Evolutionary conservation across 53 echinoderm and acorn worm genomes (phyloP).

Genomic region (Holothuria scabra): DNA sequence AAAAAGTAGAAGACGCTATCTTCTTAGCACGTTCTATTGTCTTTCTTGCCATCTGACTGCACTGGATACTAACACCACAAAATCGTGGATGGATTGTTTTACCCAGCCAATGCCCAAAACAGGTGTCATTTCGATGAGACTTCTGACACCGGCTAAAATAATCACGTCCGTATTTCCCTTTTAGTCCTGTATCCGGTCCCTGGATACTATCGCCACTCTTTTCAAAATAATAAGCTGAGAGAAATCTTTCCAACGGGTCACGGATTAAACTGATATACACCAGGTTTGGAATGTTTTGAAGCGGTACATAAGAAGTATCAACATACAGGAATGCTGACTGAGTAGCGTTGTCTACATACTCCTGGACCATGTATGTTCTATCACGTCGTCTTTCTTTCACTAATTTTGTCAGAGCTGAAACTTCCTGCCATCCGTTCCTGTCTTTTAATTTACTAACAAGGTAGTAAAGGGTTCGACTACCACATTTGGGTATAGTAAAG

Average conservation of each 20-base stretch:
- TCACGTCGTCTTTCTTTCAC: slow-evolving; percentile 30
- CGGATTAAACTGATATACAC: slow-evolving; percentile 42
- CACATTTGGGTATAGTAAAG: slow-evolving; percentile 41
- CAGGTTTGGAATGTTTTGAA: background rate
- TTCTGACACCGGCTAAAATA: slow-evolving; percentile 39
- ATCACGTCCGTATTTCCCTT: slow-evolving; percentile 36
- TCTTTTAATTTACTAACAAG: slow-evolving; percentile 24
- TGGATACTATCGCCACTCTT: slow-evolving; percentile 35
- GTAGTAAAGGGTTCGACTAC: slow-evolving; percentile 36
- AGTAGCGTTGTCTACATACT: slow-evolving; percentile 39
- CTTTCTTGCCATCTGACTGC: slow-evolving; percentile 39
- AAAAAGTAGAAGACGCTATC: background rate
- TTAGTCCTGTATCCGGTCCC: background rate
- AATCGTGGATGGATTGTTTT: slow-evolving; percentile 48
- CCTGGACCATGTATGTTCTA: slow-evolving; percentile 28
- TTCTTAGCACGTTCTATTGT: slow-evolving; percentile 17
- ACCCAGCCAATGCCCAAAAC: slow-evolving; percentile 43
- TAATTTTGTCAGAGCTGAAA: slow-evolving; percentile 38
- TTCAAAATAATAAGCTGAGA: slow-evolving; percentile 43
- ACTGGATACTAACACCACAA: background rate
- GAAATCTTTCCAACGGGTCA: slow-evolving; percentile 39
- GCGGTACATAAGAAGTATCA: slow-evolving; percentile 29
- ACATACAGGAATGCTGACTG: slow-evolving; percentile 34
- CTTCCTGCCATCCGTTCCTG: slow-evolving; percentile 10
- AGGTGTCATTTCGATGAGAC: slow-evolving; percentile 24